Percentiles rank a stretch among this genome's conserved stretches.
Evolutionary conservation across 2,888 invertebrate genomes (phyloP).

Genomic region (Scaptomyza polygonia): DNA sequence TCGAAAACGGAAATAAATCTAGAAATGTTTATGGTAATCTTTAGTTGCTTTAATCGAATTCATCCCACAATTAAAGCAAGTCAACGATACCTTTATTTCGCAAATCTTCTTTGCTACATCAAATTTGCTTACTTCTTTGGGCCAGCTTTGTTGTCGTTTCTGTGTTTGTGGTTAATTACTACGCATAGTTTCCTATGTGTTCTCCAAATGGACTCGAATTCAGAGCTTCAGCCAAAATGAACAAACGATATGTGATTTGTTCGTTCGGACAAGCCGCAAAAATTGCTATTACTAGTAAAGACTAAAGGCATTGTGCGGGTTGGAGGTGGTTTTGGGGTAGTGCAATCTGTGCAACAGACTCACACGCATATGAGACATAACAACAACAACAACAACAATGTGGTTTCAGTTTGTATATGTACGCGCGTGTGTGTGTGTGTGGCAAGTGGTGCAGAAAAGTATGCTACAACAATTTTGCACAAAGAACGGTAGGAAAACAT

Average conservation of each 20-base stretch:
- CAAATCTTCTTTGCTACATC: background rate
- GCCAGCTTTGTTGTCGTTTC: background rate
- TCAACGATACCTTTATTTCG: background rate
- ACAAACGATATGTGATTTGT: constrained; percentile 43
- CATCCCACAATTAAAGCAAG: background rate
- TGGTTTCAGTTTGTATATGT: constrained; percentile 23
- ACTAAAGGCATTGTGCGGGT: background rate
- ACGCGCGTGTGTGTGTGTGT: constrained; percentile 22
- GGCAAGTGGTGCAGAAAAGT: constrained; percentile 50
- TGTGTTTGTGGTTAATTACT: constrained; percentile 33
- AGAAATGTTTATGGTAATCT: background rate
- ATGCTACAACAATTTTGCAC: constrained; percentile 51
- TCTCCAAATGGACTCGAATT: constrained; percentile 6
- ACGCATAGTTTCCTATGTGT: too few relatives aligned
- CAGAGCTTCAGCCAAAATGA: constrained; percentile 12
- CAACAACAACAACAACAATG: constrained; percentile 16
- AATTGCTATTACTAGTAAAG: constrained; percentile 40
- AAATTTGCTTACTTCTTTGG: background rate
- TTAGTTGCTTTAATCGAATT: background rate
- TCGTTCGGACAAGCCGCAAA: constrained; percentile 41
- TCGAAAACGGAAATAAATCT: too few relatives aligned
- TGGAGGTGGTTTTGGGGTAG: background rate
- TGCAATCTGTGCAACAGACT: constrained; percentile 24
- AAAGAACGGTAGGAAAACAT: constrained; percentile 2
- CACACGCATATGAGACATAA: constrained; percentile 5